phyloP scores from a whole-genome alignment of 1,140 invertebrate genomes.

The Galleria mellonella region DNA sequence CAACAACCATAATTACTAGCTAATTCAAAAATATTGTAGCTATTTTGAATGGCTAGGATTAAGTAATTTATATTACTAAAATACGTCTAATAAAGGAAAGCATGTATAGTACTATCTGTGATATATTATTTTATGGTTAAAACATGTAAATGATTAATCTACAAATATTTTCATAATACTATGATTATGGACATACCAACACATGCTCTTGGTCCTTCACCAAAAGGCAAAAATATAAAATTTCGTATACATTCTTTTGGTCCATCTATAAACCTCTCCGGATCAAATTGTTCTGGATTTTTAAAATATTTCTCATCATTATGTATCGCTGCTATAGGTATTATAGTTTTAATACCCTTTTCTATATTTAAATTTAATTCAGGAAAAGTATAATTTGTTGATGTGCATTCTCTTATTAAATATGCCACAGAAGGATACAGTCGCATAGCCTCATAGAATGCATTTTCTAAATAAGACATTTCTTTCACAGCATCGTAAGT shows the following conservation, averaged over 20 bases:
- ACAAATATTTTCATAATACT: no score
- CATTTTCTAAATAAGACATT: constrained; percentile 72
- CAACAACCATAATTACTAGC: no score
- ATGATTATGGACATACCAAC: constrained; percentile 47
- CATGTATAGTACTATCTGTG: no score
- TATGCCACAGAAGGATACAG: constrained; percentile 55
- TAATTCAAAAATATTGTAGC: no score
- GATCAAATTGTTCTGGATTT: constrained; percentile 37
- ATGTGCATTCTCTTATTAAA: constrained; percentile 40
- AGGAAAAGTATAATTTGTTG: constrained; percentile 53
- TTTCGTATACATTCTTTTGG: constrained; percentile 29
- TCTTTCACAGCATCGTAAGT: constrained; percentile 75
- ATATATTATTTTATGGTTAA: no score
- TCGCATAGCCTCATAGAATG: constrained; percentile 35
- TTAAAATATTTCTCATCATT: constrained; percentile 25
- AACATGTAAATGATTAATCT: no score
- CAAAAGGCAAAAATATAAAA: constrained; percentile 41
- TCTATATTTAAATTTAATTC: constrained; percentile 44
- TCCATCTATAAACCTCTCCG: constrained; percentile 33
- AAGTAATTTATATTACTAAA: no score
- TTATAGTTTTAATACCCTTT: constrained; percentile 61
- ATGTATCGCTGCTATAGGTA: constrained; percentile 58
- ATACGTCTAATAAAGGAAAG: no score
- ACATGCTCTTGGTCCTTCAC: constrained; percentile 43
- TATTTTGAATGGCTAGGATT: no score